Evolutionary conservation across 2,888 invertebrate genomes (phyloP).

Genomic region (Sinopyrophorus schimmeli): DNA sequence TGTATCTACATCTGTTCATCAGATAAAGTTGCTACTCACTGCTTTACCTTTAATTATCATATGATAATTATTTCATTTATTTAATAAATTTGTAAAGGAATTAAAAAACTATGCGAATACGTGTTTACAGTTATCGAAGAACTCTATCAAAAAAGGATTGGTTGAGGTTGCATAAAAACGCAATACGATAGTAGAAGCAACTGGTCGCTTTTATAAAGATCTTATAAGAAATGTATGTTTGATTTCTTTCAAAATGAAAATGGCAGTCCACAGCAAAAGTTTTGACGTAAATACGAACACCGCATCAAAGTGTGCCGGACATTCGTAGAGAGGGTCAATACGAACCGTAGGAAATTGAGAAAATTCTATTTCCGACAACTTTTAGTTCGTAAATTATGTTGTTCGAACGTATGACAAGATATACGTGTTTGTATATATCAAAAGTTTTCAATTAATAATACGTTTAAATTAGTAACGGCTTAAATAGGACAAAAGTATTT

Average conservation of each 20-base stretch:
- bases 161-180: no score
- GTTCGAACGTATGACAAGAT: constrained; percentile 24
- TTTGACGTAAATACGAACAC: constrained; percentile 37
- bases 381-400: constrained; percentile 33
- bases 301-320: constrained; percentile 31
- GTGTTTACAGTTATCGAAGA: no score
- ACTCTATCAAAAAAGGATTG: neutral
- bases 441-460: constrained; percentile 9
- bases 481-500: constrained; percentile 10
- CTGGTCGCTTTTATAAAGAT: constrained; percentile 10
- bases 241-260: constrained; percentile 36
- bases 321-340: constrained; percentile 40
- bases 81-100: no score
- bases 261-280: constrained; percentile 31
- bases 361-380: constrained; percentile 50
- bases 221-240: constrained; percentile 15
- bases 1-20: no score
- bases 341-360: constrained; percentile 53
- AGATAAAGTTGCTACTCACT: no score
- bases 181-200: constrained; percentile 10
- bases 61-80: no score
- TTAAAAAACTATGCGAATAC: no score
- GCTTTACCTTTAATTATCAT: no score
- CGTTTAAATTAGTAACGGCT: constrained; percentile 20
- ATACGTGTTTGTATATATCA: constrained; percentile 13